phyloP scores from a whole-genome alignment of 1,140 invertebrate genomes.

The Sarcophaga peregrina region DNA sequence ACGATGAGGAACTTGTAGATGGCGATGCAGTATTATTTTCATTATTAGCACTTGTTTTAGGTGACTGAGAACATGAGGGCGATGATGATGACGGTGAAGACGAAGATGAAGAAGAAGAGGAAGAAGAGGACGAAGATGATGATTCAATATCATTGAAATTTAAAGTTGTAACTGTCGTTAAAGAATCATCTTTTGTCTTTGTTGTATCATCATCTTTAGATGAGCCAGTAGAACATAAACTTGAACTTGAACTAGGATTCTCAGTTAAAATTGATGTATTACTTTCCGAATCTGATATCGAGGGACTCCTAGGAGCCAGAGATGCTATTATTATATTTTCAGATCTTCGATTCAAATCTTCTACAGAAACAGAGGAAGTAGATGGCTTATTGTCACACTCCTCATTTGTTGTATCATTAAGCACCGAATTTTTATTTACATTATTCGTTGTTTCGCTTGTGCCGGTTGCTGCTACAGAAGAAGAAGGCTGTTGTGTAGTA shows the following conservation, averaged over 20 bases:
- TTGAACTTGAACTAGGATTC: background rate
- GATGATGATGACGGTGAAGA: slow-evolving; percentile 40
- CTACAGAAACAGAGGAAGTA: slow-evolving; percentile 55
- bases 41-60: background rate
- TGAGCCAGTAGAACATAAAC: background rate
- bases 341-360: slow-evolving; percentile 1
- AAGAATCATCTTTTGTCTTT: no score
- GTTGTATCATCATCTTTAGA: background rate
- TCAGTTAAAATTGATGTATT: background rate
- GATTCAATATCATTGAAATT: background rate
- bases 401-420: background rate
- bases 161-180: background rate
- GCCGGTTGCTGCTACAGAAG: background rate
- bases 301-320: background rate
- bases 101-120: slow-evolving; percentile 25
- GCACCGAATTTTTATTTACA: slow-evolving; percentile 41
- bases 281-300: background rate
- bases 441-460: slow-evolving; percentile 46
- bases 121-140: slow-evolving; percentile 5
- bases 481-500: background rate
- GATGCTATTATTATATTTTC: background rate
- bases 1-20: slow-evolving; percentile 5
- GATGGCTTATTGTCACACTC: slow-evolving; percentile 51
- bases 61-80: background rate
- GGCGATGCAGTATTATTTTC: background rate